Conservation (phyloP, 2,888 invertebrate genomes). For the Acanthosoma haemorrhoidale region DNA sequence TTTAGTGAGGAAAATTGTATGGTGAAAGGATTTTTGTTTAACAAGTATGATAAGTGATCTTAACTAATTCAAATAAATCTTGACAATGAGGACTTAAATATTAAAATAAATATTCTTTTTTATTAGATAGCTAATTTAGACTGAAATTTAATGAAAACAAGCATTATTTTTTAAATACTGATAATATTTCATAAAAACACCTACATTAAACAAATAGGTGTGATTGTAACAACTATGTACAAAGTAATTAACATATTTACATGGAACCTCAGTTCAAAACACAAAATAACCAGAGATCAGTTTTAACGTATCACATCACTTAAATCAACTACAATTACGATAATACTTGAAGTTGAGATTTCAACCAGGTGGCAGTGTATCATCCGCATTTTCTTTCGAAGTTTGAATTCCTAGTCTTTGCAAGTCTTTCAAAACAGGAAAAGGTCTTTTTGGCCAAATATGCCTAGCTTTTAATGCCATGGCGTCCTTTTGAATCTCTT, state of each 20-base stretch:
- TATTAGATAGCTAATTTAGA: no score
- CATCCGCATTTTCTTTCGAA: conserved; percentile 27
- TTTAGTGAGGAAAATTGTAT: no score
- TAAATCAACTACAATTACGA: neutral
- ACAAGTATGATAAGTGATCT: no score
- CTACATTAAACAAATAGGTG: no score
- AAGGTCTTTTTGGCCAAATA: conserved; percentile 58
- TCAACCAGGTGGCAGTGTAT: conserved; percentile 19
- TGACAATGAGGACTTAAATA: no score
- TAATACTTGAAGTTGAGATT: neutral
- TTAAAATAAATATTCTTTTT: no score
- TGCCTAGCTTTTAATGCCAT: conserved; percentile 51
- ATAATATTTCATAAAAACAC: no score
- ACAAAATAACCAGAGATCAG: neutral
- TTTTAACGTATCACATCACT: neutral
- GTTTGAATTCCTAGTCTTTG: conserved; percentile 48
- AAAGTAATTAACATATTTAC: neutral
- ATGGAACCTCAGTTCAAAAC: neutral
- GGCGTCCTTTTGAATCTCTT: conserved; percentile 53
- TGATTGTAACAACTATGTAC: no score
- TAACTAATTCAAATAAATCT: no score
- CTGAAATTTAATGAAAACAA: no score
- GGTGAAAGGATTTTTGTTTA: no score
- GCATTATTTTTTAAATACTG: no score
- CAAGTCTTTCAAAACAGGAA: conserved; percentile 51